phyloP scores from a whole-genome alignment of 1,140 invertebrate genomes.

The Anoplolepis gracilipes region DNA sequence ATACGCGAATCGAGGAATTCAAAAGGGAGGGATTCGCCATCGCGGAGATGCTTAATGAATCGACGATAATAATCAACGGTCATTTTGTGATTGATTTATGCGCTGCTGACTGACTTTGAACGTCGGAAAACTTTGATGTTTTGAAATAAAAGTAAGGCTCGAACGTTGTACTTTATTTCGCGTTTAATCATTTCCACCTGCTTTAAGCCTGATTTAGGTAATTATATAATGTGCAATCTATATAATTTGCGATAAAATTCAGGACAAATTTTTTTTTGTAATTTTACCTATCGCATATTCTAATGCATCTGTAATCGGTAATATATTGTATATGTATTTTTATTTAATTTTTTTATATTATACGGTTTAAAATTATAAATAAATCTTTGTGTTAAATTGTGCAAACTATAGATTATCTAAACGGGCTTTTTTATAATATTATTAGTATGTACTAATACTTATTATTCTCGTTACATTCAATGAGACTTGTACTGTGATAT shows the following conservation, averaged over 20 bases:
- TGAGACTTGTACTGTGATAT: too few relatives aligned
- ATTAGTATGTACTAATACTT: too few relatives aligned
- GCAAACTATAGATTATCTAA: too few relatives aligned
- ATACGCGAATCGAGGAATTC: constrained; percentile 41
- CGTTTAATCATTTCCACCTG: background rate
- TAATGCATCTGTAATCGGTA: too few relatives aligned
- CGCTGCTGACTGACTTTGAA: constrained; percentile 65
- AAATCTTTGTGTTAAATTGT: too few relatives aligned
- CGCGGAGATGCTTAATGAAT: constrained; percentile 70
- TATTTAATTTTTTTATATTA: too few relatives aligned
- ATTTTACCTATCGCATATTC: background rate
- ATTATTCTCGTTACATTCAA: too few relatives aligned
- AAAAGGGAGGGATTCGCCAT: constrained; percentile 50
- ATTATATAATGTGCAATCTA: background rate
- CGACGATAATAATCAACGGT: constrained; percentile 70
- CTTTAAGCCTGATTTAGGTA: too few relatives aligned
- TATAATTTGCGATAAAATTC: background rate
- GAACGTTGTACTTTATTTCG: constrained; percentile 60
- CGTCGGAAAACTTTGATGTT: constrained; percentile 71
- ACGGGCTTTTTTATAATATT: background rate
- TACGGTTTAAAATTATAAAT: too few relatives aligned
- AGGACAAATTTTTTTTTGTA: background rate
- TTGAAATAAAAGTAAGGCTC: constrained; percentile 74
- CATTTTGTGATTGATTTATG: constrained; percentile 71
- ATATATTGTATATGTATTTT: background rate